Base-by-base conservation (phyloP, 1,140 invertebrate species). In the Polyergus mexicanus region DNA sequence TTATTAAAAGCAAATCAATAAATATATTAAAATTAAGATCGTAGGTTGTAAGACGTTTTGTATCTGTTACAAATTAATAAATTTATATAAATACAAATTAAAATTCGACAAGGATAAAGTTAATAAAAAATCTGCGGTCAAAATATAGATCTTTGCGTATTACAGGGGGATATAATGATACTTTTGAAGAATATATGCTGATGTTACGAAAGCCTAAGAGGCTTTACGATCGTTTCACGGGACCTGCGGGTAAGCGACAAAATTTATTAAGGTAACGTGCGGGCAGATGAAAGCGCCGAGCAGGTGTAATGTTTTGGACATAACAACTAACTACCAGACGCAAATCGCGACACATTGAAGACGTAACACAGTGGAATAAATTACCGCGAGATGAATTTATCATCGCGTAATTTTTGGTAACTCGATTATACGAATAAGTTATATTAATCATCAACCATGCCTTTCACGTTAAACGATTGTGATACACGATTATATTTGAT, bases 251-350 rank as follows among this genome's bases (percentile, higher is more conserved):
- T 77, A 81, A 77, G 84, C 84, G 87, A 89, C 86, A 86, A 91
- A 90, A 92, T 92, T 92, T 88, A 90, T 92, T 88, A 88, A 87
- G 80, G 71, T 84, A 84, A 85, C 75, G 47, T 75, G 72, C 69
- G 58, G n/a, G 16, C 66, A 54, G 65, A 77, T 62, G 68, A 41
- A 56, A 77, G 66, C 28, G 10, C 35, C 54, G 41, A 74, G 88
- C 89, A 91, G 89, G 89, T 91, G 89, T 83, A 35, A 32, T 32
- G 32, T 16, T 38, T 83, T 47, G 78, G 68, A 38, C 68, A 60
- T 65, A 87, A 62, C 81, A 51, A 66, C 78, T 32, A 65, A 69
- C 63, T 63, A 74, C 63, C 87, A 81, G 81, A 90, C 87, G 84
- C 47, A 51, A 87, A 89, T 90, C 85, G 87, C 75, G 81, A 87